Base-by-base conservation (phyloP, 2,797 vertebrate species). In the Malurus leucopterus region DNA sequence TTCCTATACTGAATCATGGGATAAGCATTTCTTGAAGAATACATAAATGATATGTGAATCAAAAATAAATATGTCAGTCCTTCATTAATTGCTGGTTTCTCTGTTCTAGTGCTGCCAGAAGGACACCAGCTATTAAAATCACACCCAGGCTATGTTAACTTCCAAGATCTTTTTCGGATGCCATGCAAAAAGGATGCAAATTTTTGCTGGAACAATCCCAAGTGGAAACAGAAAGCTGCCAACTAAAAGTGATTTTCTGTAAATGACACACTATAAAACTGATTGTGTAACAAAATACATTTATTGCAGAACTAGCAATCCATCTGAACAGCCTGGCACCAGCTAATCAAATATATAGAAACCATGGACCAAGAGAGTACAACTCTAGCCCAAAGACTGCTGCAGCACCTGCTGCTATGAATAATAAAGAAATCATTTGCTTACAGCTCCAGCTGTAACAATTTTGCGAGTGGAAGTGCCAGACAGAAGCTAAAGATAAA, bases 331-430 rank as follows among this genome's bases (percentile, higher is more conserved):
- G 49, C 78, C 54, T 40, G 67, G 81, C 89, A 85, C 70, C 84
- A 85, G 69, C 69, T 90, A 91, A 92, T 92, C 75, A 92, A 92
- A 91, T 91, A 84, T 64, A 93, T 70, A 92, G 96, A 95, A 93
- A 91, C 30, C 41, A 82, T 24, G 55, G 81, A 89, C 68, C 70
- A 85, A 77, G 65, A 73, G 86, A 84, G 67, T 79, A 81, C 65
- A 75, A 67, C 61, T 89, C 47, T 69, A 89, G 93, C 87, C 84
- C 89, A 92, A 89, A 93, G 84, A 74, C 77, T 92, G 67, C 53
- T 83, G 71, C 68, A 94, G 91, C 93, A 97, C 95, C 95, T 97
- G 96, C 95, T 90, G 69, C 71, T 95, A 69, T 92, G 82, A 95
- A 93, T 93, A 92, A 96, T 94, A 95, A 92, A 96, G 82, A 91